Base-by-base conservation (phyloP, 2,113 vertebrate species). In the Pachyramphus minor region DNA sequence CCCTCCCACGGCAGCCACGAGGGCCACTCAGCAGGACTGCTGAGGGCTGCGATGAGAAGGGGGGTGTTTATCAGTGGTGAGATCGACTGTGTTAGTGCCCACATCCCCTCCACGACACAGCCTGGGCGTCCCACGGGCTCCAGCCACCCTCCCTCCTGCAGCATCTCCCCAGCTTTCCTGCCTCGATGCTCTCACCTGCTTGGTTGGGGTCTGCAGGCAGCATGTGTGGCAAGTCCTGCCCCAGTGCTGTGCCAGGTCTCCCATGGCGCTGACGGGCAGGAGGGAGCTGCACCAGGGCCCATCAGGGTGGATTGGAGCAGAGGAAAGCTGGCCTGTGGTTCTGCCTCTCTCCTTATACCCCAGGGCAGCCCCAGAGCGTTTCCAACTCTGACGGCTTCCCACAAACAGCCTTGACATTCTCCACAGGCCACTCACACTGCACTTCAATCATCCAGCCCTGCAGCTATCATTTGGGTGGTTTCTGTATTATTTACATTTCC, bases 221-320 rank as follows among this genome's bases (percentile, higher is more conserved):
- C 31, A 4, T 0, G 6, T 8, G 50, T 0, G 39, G 23, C 11
- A 62, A 66, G 56, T 52, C 50, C 60, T 69, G 30, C 20, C 33
- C 33, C 8, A 1, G 63, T 5, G 5, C 22, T 4, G 12, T 67
- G 63, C 80, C 76, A 33, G 42, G 35, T 23, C 6, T 49, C 30
- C 39, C 16, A 0, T 0, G 28, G 67, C 67, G 50, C 35, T 2
- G 3, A 5, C 1, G 1, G 37, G 76, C 67, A 37, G 53, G 12
- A 22, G 21, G 27, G 45, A 68, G 19, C 31, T 25, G 67, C 33
- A 11, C 3, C 0, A 7, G 60, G 53, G 17, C 31, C 42, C 44
- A 37, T 10, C 6, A 19, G 30, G 37, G 9, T 6, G 1, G 18
- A n/a, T 4, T 1, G 1, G 60, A 39, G 44, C 66, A 24, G 60